Conservation (phyloP, 64 coral and sea anemone genomes). For the Pachyseris speciosa region DNA sequence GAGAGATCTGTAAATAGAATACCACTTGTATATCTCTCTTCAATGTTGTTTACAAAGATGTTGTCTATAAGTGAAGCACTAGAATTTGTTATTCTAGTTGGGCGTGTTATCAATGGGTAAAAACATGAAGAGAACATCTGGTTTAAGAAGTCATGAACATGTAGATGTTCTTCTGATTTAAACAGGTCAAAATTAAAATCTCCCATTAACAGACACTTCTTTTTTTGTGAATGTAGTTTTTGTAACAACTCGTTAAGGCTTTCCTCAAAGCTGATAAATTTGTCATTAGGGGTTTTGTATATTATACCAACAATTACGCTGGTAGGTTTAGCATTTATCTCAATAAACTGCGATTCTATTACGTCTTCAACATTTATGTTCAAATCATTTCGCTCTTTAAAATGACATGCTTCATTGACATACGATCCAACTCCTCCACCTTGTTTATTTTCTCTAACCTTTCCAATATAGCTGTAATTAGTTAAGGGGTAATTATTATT, state of each 20-base stretch:
- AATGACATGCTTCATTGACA: conserved; percentile 34
- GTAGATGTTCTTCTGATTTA: background rate
- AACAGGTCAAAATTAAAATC: no score
- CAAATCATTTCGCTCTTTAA: conserved; percentile 39
- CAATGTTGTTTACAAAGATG: conserved; percentile 17
- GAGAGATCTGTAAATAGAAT: no score
- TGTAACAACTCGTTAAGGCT: background rate
- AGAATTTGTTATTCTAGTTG: conserved; percentile 15
- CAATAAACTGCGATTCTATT: no score
- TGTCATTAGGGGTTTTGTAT: background rate
- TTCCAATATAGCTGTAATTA: conserved; percentile 44
- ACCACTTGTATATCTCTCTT: background rate
- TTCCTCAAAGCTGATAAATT: background rate
- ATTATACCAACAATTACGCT: background rate
- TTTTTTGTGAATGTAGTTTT: background rate
- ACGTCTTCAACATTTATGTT: conserved; percentile 14
- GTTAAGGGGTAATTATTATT: conserved; percentile 8
- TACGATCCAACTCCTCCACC: conserved; percentile 61
- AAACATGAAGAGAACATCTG: background rate
- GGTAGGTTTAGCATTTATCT: conserved; percentile 31
- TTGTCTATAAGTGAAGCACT: conserved; percentile 3
- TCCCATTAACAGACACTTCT: background rate
- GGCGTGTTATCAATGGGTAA: conserved; percentile 5
- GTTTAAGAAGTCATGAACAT: background rate
- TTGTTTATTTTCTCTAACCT: no score